phyloP scores from a whole-genome alignment of 53 echinoderm and acorn worm species.

The Holothuria scabra region DNA sequence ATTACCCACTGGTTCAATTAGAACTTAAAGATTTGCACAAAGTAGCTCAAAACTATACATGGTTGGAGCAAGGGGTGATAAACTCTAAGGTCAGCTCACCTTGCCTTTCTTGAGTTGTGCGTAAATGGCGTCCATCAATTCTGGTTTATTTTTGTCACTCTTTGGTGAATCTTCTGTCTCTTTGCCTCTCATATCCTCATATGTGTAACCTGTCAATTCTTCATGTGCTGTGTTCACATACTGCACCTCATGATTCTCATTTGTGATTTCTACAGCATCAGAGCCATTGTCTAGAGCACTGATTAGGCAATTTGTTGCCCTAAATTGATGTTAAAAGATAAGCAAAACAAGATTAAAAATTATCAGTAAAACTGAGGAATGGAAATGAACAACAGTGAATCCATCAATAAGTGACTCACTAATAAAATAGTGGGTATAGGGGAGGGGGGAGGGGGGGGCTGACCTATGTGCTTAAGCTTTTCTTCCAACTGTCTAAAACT shows the following conservation, averaged over 20 bases:
- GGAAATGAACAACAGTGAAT: no score
- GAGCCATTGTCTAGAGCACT: slow-evolving; percentile 80
- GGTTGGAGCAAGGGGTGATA: no score
- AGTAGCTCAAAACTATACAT: no score
- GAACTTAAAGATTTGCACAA: no score
- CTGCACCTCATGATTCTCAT: slow-evolving; percentile 78
- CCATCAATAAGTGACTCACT: no score
- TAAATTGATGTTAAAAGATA: slow-evolving; percentile 22
- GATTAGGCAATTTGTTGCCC: slow-evolving; percentile 83
- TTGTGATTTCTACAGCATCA: slow-evolving; percentile 86
- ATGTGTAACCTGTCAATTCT: slow-evolving; percentile 76
- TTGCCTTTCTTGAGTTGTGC: slow-evolving; percentile 95
- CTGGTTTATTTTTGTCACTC: slow-evolving; percentile 91
- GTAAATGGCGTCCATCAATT: slow-evolving; percentile 84
- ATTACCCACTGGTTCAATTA: no score
- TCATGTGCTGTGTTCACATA: slow-evolving; percentile 89
- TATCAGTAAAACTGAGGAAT: no score
- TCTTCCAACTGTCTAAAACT: no score
- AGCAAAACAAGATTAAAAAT: neutral
- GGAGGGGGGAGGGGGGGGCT: no score
- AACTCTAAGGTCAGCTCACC: slow-evolving; percentile 53
- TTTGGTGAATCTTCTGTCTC: slow-evolving; percentile 70
- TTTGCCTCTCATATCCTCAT: slow-evolving; percentile 78
- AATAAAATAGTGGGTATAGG: no score
- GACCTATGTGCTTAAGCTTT: no score